These are phyloP conservation scores for Augochlora pura DNA, from an alignment of 1,140 invertebrate genomes.

Conservation along the genomic window DNA sequence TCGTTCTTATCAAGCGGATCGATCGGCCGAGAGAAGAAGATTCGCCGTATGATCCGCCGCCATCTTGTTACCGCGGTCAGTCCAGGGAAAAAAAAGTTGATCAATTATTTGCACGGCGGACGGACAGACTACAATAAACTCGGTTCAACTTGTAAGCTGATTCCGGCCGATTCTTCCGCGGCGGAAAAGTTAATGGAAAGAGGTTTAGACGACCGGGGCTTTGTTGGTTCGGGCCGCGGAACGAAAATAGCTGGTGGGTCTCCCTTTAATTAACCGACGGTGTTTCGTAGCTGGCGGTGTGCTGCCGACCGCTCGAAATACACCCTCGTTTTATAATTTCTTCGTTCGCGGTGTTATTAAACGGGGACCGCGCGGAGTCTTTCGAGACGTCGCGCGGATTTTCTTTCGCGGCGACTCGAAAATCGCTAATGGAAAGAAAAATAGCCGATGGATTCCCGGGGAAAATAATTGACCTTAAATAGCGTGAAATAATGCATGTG, in stretches of 20 bases:
- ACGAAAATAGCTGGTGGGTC: conserved; percentile 21
- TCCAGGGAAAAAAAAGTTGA: not conserved
- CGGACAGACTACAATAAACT: not conserved
- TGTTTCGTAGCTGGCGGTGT: no score
- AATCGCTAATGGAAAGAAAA: not conserved
- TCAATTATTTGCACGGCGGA: conserved; percentile 13
- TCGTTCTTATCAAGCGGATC: not conserved
- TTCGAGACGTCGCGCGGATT: not conserved
- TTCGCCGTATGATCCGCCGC: no score
- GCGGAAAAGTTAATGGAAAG: conserved; percentile 39
- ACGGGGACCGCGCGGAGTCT: not conserved
- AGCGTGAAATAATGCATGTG: no score
- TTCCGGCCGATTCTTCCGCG: not conserved
- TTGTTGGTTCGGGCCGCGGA: conserved; percentile 1
- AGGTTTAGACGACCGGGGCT: conserved; percentile 1
- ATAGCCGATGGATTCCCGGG: no score
- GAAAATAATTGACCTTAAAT: no score
- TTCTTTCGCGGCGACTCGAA: not conserved
- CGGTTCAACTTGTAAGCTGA: conserved; percentile 27
- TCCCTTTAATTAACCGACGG: conserved; percentile 28
- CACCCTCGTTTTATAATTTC: not conserved
- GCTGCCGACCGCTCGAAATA: no score
- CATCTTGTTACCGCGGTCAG: no score
- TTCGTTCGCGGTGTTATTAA: not conserved
- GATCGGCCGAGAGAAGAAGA: not conserved